Evolutionary conservation across 2,113 vertebrate genomes (phyloP), one percentile per base, ranked within the genome.

Genomic region (Scomber scombrus): DNA sequence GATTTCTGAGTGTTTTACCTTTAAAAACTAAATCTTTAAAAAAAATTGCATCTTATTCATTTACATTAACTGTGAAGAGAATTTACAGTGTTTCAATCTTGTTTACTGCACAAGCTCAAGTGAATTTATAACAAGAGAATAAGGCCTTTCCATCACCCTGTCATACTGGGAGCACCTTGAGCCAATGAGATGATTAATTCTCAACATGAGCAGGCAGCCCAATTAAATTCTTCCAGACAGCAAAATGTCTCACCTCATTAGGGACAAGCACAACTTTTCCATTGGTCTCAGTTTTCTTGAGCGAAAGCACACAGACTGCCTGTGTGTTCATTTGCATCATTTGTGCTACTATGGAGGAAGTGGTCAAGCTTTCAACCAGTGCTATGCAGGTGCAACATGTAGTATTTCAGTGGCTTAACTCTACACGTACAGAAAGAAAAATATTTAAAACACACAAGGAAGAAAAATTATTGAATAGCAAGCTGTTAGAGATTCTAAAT

Each of bases 181-280:
- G 78, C 60, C 40, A 51, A 66, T 14, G 34, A 0, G 54, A 54
- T 73, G 45, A 81, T 71, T 84, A 54, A 80, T 84, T 76, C 49
- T 81, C 68, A 7, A 54, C 46, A n/a, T 74, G 52, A 81, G 52
- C 40, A n/a, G 66, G 71, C 56, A 43, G 78, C 31, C 76, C 63
- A 85, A 89, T 89, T 86, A 86, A 82, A 85, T 78, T 61, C 62
- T 82, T 71, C 75, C 71, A 78, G 60, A 91, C 52, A 81, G 74
- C 73, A 65, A 83, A 71, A 77, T 13, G 69, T 73, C 61, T 75
- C 67, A 71, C 64, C 54, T 88, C 67, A 63, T 85, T 80, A 84
- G 57, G 45, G 65, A 81, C 11, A 2, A 50, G 55, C 57, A 43
- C 74, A 66, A 31, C 11, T n/a, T 81, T 77, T 82, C 75, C 52